Evolutionary conservation across 2,113 vertebrate genomes (phyloP).

Genomic region (Ciconia boyciana): DNA sequence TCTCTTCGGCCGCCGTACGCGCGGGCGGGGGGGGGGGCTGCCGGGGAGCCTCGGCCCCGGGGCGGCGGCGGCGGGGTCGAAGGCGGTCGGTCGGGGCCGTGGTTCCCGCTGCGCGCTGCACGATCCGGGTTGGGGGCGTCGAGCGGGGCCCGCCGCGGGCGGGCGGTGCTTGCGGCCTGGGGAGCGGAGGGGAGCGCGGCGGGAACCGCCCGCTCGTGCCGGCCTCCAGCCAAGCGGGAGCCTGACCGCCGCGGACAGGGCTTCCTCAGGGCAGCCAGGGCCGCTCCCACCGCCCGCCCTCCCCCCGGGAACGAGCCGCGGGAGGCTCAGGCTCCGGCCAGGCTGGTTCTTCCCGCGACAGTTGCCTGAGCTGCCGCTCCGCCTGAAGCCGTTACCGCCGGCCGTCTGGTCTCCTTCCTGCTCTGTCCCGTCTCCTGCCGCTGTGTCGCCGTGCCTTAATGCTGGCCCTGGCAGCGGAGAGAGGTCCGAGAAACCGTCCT

Average conservation of each 20-base stretch:
- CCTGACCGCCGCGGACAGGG: fast-evolving
- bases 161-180: neutral
- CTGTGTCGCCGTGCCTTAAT: fast-evolving
- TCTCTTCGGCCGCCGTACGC: neutral
- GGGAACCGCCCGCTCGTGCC: neutral
- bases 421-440: neutral
- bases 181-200: neutral
- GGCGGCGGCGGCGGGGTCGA: neutral
- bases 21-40: fast-evolving
- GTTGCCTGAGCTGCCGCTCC: no score
- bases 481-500: neutral
- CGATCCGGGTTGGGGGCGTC: neutral
- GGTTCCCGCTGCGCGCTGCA: neutral
- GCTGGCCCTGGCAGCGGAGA: neutral
- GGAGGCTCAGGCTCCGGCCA: neutral
- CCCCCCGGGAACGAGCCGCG: neutral
- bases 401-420: no score
- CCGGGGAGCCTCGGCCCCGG: neutral
- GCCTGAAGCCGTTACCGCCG: no score
- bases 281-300: no score
- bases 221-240: neutral
- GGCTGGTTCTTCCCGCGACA: no score
- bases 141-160: neutral
- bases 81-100: no score
- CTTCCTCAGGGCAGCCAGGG: no score